These are phyloP conservation scores for Amia ocellicauda DNA, from an alignment of 2,113 vertebrate genomes.

Conservation along the genomic window DNA sequence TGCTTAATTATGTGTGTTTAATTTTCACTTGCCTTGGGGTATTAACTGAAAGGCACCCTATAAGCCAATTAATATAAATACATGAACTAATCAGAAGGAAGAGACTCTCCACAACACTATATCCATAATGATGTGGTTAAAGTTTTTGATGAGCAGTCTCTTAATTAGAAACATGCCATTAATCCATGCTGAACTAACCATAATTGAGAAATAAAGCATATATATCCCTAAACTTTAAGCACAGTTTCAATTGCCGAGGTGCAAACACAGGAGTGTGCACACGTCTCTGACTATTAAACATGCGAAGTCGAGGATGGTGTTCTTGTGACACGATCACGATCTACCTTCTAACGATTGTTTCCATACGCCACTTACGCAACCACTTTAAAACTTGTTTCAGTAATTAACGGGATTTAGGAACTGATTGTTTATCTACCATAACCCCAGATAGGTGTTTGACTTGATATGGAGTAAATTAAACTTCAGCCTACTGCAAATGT, in stretches of 20 bases:
- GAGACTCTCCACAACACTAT: background rate
- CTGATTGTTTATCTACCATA: conserved; percentile 3
- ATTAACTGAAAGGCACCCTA: background rate
- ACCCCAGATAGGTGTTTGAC: conserved; percentile 6
- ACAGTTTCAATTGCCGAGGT: background rate
- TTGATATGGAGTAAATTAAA: conserved; percentile 2
- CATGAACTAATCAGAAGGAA: background rate
- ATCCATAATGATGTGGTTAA: background rate
- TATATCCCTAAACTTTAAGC: background rate
- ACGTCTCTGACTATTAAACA: background rate
- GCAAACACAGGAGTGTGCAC: background rate
- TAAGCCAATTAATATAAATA: conserved; percentile 1
- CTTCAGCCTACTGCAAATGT: background rate
- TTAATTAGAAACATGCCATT: background rate
- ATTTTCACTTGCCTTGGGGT: conserved; percentile 1
- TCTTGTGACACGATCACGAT: background rate
- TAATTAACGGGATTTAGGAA: background rate
- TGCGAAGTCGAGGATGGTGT: background rate
- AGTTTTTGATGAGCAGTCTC: background rate
- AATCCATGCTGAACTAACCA: background rate
- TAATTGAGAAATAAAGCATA: background rate
- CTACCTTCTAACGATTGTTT: background rate
- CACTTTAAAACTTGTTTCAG: conserved; percentile 3
- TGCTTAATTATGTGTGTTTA: conserved; percentile 10
- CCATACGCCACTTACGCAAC: background rate